Percentiles rank a stretch among this genome's conserved stretches.
Evolutionary conservation across 2,888 invertebrate species (phyloP).

Genomic region (Leptura quadrifasciata): DNA sequence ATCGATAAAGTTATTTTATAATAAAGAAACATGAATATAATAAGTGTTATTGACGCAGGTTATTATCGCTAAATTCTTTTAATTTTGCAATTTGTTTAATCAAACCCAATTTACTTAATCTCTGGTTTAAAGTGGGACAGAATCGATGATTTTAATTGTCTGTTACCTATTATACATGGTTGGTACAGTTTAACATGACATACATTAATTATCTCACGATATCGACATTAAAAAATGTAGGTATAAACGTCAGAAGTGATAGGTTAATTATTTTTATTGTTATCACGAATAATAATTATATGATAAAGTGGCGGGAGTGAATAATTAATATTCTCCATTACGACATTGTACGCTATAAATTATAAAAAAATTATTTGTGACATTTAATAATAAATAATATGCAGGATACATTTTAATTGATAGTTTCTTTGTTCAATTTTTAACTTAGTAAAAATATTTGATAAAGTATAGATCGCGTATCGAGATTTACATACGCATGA

Average conservation of each 20-base stretch:
- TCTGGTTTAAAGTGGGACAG: constrained; percentile 2
- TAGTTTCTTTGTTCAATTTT: too few relatives aligned
- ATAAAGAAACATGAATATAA: constrained; percentile 24
- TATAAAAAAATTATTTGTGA: background rate
- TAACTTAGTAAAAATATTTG: too few relatives aligned
- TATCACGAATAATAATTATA: background rate
- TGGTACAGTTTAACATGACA: background rate
- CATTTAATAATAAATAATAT: background rate
- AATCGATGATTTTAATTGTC: background rate
- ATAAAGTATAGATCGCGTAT: too few relatives aligned
- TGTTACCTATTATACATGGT: background rate
- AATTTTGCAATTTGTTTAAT: constrained; percentile 38
- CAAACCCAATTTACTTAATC: constrained; percentile 16
- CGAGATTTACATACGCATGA: too few relatives aligned
- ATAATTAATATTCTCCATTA: background rate
- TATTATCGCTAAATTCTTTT: constrained; percentile 46
- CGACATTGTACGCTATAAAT: background rate
- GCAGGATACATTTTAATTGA: too few relatives aligned
- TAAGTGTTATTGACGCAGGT: constrained; percentile 51
- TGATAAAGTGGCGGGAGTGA: background rate
- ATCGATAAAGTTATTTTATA: constrained; percentile 24
- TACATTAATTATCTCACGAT: background rate
- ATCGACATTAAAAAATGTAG: background rate
- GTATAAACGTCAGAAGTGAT: background rate
- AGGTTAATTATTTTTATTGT: background rate